phyloP scores from a whole-genome alignment of 2,797 vertebrate species.

The Tolypeutes matacus region DNA sequence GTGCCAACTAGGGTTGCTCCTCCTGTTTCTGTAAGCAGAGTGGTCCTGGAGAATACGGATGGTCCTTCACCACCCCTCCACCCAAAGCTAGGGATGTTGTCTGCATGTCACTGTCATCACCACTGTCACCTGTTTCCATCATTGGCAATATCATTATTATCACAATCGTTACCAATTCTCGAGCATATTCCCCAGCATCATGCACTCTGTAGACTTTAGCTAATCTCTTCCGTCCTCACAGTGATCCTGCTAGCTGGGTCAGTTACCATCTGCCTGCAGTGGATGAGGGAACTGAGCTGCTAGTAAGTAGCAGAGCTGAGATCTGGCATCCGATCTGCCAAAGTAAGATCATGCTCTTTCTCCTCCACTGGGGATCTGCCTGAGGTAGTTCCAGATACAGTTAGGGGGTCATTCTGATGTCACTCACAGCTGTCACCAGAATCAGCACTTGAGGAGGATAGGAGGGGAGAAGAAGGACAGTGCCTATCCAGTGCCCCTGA shows the following conservation, averaged over 20 bases:
- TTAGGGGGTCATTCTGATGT: background rate
- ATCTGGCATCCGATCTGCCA: background rate
- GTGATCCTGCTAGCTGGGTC: background rate
- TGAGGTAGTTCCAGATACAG: background rate
- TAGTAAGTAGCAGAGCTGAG: background rate
- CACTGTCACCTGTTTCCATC: background rate
- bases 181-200: background rate
- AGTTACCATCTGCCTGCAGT: background rate
- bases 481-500: background rate
- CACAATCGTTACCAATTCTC: background rate
- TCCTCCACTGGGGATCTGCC: background rate
- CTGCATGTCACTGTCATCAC: background rate
- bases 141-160: background rate
- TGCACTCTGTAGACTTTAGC: background rate
- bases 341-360: background rate
- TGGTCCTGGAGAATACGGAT: background rate
- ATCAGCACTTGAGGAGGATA: background rate
- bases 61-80: background rate
- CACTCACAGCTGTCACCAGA: background rate
- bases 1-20: background rate
- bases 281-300: background rate
- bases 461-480: background rate
- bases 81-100: background rate
- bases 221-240: background rate
- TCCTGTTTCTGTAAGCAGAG: background rate